A percentile compares a stretch with the other conserved stretches of the same genome.
Conservation (phyloP, 1,140 invertebrate genomes). For the Eupeodes corollae region DNA sequence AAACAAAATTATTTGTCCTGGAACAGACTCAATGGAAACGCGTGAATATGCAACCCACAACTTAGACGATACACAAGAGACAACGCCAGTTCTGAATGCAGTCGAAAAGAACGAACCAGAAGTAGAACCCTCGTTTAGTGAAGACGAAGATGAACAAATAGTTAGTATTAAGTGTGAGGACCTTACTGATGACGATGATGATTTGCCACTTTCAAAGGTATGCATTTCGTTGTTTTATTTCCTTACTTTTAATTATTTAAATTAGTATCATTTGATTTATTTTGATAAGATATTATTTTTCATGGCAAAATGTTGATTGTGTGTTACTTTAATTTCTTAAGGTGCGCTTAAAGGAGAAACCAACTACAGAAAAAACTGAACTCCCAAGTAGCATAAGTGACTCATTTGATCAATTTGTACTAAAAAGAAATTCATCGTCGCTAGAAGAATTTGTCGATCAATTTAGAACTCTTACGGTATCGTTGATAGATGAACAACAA, state of each 20-base stretch:
- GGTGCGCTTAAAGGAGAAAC: conserved; percentile 39
- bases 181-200: conserved; percentile 74
- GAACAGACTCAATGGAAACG: background rate
- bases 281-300: background rate
- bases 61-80: conserved; percentile 23
- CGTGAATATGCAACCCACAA: background rate
- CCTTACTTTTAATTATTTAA: background rate
- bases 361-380: conserved; percentile 35
- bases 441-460: conserved; percentile 34
- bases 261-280: background rate
- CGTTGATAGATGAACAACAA: conserved; percentile 28
- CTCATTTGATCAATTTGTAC: conserved; percentile 31
- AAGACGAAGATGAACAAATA: conserved; percentile 60
- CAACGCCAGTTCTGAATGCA: conserved; percentile 1
- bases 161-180: conserved; percentile 47
- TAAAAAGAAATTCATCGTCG: conserved; percentile 28
- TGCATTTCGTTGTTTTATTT: conserved; percentile 6
- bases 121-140: conserved; percentile 64
- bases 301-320: background rate
- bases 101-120: conserved; percentile 21
- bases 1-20: conserved; percentile 38
- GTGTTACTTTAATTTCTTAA: conserved; percentile 1
- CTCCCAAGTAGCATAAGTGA: conserved; percentile 26
- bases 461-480: conserved; percentile 25
- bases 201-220: conserved; percentile 64